A percentile compares a stretch with the other conserved stretches of the same genome.
Evolutionary conservation across 2,888 invertebrate genomes (phyloP).

Genomic region (Abscondita cerata): DNA sequence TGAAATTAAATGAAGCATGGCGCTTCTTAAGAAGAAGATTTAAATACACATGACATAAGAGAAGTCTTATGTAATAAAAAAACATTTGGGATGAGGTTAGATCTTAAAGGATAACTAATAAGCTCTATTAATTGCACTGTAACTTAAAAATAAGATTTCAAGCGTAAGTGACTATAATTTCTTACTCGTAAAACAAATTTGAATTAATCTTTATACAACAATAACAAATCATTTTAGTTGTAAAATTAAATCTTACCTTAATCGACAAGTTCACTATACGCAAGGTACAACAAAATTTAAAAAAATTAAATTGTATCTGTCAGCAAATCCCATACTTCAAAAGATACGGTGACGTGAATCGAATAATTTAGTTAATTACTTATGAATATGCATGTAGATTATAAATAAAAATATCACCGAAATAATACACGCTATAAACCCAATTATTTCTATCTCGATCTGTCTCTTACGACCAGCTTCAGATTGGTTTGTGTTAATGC

Average conservation of each 20-base stretch:
- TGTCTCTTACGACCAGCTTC: constrained; percentile 39
- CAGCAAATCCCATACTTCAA: constrained; percentile 27
- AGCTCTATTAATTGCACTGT: no score
- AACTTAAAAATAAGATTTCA: no score
- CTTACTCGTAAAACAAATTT: constrained; percentile 4
- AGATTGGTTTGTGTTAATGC: constrained; percentile 21
- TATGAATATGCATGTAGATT: constrained; percentile 48
- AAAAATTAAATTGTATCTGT: constrained; percentile 32
- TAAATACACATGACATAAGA: not conserved
- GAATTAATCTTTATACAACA: constrained; percentile 9
- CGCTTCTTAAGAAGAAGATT: constrained; percentile 6
- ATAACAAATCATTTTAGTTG: constrained; percentile 15
- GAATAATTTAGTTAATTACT: constrained; percentile 45
- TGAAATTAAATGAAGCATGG: not conserved
- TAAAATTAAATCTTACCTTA: constrained; percentile 27
- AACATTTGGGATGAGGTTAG: no score
- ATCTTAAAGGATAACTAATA: no score
- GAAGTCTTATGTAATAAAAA: no score
- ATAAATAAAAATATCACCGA: constrained; percentile 48
- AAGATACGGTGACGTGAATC: constrained; percentile 34
- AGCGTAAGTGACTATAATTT: no score
- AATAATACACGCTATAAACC: constrained; percentile 48
- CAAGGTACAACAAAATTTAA: constrained; percentile 27
- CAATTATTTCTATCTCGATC: constrained; percentile 48
- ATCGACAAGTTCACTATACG: constrained; percentile 37